Evolutionary conservation across 2,113 vertebrate genomes (phyloP).

Genomic region (Phyllopteryx taeniolatus): DNA sequence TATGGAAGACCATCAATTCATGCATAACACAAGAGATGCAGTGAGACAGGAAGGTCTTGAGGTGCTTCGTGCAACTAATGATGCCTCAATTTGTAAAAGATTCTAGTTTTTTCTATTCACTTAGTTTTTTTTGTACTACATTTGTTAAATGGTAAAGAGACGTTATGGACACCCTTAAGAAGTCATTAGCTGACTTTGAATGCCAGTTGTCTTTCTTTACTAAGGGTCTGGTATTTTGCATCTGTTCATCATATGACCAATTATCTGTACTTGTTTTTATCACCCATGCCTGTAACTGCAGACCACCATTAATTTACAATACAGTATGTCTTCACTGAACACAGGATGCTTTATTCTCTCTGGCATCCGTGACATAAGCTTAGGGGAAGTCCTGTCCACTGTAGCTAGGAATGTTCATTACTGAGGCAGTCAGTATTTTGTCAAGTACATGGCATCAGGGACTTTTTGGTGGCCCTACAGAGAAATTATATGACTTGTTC

Average conservation of each 20-base stretch:
- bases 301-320: background rate
- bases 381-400: background rate
- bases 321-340: background rate
- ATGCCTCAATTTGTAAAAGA: background rate
- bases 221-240: background rate
- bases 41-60: background rate
- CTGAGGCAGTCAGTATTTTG: background rate
- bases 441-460: background rate
- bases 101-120: background rate
- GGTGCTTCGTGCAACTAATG: background rate
- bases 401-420: background rate
- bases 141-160: background rate
- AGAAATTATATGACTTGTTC: background rate
- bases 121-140: background rate
- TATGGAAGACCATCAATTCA: too few species aligned
- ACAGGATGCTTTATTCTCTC: constrained; percentile 5
- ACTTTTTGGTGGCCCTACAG: background rate
- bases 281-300: background rate
- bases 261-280: background rate
- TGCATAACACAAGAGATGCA: too few species aligned
- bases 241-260: background rate
- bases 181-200: background rate
- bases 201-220: background rate
- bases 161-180: background rate
- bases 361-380: background rate